Base-by-base conservation (phyloP, 1,140 invertebrate genomes). In the Lucilia sericata region DNA sequence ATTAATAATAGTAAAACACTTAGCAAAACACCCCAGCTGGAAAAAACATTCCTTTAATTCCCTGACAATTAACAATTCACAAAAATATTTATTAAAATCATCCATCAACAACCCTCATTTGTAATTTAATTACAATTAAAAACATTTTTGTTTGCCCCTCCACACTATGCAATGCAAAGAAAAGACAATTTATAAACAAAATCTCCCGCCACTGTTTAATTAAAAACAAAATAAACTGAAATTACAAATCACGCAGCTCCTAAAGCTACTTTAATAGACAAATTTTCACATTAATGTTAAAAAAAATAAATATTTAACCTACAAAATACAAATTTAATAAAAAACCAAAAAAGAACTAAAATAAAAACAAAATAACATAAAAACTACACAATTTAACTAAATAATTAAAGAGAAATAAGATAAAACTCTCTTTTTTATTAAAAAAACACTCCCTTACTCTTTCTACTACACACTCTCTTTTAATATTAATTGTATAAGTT, bases 141-240 rank as follows among this genome's bases (percentile, higher is more conserved):
- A 17, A 7, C 55, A 30, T 30, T 30, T 60, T 2, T 60, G 7
- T 60, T 60, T 5, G 5, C 14, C 25, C 25, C 25, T 30, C 25
- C 3, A 60, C 55, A 60, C 14, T 60, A 60, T 1, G 7, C 55
- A 60, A 17, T 60, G 55, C 14, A 60, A 60, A 30, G 25, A 30
- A 30, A n/a, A 60, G n/a, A 60, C 14, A 60, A 60, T 60, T 60
- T 60, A n/a, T 60, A 60, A 60, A 60, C 55, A 60, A 60, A 60
- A n/a, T 60, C 55, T n/a, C 55, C 51, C 13, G 55, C 55, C 55
- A 60, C 55, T 60, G 55, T 60, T 60, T 60, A 60, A 14, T 60
- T 60, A 60, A 42, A 30, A 30, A 30, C 25, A 30, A 30, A 30
- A 30, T 30, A 30, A 42, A 42, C 42, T 8, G 10, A 42, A 42